phyloP scores from a whole-genome alignment of 2,113 vertebrate species.

The Phaetusa simplex region DNA sequence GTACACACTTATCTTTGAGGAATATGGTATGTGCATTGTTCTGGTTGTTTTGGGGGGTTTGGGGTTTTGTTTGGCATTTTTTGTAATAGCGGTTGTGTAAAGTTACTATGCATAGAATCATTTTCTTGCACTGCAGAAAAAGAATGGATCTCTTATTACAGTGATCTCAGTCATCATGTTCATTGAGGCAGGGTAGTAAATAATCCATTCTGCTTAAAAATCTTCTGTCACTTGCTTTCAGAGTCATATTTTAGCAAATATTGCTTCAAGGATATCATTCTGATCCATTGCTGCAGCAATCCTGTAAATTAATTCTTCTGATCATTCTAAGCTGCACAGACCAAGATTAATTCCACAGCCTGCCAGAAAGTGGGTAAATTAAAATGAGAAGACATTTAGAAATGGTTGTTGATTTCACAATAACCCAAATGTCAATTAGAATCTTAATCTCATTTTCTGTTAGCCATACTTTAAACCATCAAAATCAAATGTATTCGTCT shows the following conservation, averaged over 20 bases:
- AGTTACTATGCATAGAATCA: background rate
- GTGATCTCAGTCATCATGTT: background rate
- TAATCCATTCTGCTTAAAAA: constrained; percentile 78
- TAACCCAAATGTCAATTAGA: background rate
- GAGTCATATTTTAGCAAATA: constrained; percentile 78
- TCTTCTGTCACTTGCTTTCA: constrained; percentile 76
- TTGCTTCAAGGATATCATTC: constrained; percentile 76
- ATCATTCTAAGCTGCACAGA: constrained; percentile 77
- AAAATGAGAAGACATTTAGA: background rate
- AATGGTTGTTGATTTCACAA: background rate
- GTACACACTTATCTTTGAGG: background rate
- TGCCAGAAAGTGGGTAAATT: constrained; percentile 40
- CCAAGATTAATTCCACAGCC: constrained; percentile 82
- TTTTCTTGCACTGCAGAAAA: background rate
- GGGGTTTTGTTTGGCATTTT: background rate
- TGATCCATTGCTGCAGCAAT: constrained; percentile 77
- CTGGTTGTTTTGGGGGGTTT: background rate
- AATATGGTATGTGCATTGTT: background rate
- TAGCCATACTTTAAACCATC: background rate
- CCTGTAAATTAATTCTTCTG: constrained; percentile 77
- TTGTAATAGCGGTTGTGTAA: background rate
- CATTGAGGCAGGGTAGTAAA: constrained; percentile 72
- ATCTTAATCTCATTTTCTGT: background rate
- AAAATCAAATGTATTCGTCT: background rate
- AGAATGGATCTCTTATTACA: background rate